Base-by-base conservation (phyloP, 2,797 vertebrate genomes). In the Rhinella marina region DNA sequence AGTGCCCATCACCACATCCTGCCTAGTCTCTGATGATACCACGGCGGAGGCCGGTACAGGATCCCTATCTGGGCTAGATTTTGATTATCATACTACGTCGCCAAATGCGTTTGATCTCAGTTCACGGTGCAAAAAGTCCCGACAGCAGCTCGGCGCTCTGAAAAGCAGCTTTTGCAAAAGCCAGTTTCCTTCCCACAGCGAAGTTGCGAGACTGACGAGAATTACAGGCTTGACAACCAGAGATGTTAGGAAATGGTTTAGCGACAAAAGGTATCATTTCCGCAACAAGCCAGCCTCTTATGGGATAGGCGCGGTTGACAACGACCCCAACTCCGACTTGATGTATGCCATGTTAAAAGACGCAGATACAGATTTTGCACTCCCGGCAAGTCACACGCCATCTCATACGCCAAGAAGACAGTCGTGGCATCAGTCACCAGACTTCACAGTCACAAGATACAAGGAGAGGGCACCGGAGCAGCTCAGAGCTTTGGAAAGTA, bases 231-330 rank as follows among this genome's bases (percentile, higher is more conserved):
- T 99, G 70, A 95, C 96, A 0, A 97, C 97, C 29, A 96, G 97
- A 78, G 98, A 99, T 90, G 97, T 99, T 19, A 96, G 98, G 32
- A 99, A 99, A 90, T 99, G 98, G 98, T 99, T 99, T 94, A 99
- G 98, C 0, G 98, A 99, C 88, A 95, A 97, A 32, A 95, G 98
- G 54, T 99, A 99, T 94, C 98, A 99, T 92, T 98, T 96, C 89
- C 95, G 97, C 89, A 99, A 99, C 21, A 89, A 84, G 52, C 56
- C 85, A 10, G 4, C 54, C 6, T 1, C 16, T 27, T 70, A 50
- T 25, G 93, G 19, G 2, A 2, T 7, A 32, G 73, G 79, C 2
- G 48, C 21, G 1, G 27, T 13, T 19, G 81, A 81, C 10, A 16
- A n/a, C 0, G 97, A 98, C 87, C 90, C 94, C 82, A 72, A 92